Conservation (phyloP, 2,888 invertebrate genomes). For the Drosophila incognita region DNA sequence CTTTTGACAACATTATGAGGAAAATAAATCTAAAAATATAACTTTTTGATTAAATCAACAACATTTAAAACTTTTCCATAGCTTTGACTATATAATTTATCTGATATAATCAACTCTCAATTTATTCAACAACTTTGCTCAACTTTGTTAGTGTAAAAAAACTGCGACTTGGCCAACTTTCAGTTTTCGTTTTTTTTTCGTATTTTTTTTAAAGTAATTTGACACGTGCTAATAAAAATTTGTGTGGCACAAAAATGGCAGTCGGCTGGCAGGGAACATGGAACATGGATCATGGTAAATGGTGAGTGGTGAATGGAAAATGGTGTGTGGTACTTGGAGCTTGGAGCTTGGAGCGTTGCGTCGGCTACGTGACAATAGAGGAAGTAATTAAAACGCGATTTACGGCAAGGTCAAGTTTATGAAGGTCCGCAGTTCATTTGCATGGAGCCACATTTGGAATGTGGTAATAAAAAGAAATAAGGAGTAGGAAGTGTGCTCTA, state of each 20-base stretch:
- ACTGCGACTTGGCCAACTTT: slow-evolving; percentile 17
- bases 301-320: background rate
- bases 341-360: slow-evolving; percentile 21
- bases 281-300: background rate
- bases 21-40: background rate
- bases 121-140: background rate
- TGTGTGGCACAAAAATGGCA: slow-evolving; percentile 64
- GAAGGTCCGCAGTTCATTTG: slow-evolving; percentile 78
- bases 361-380: slow-evolving; percentile 74
- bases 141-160: slow-evolving; percentile 14
- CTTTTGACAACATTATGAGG: background rate
- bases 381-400: slow-evolving; percentile 79
- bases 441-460: slow-evolving; percentile 36
- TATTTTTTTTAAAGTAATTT: slow-evolving; percentile 62
- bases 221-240: slow-evolving; percentile 79
- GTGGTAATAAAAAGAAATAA: slow-evolving; percentile 10
- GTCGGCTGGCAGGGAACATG: slow-evolving; percentile 39
- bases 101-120: background rate
- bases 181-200: slow-evolving; percentile 7
- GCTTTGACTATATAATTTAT: background rate
- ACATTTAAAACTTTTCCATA: background rate
- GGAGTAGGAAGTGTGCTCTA: slow-evolving; percentile 4
- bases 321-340: slow-evolving; percentile 1
- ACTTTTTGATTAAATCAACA: background rate
- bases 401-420: slow-evolving; percentile 78